Conservation (phyloP, 2,113 vertebrate species). For the Paratilapia polleni region DNA sequence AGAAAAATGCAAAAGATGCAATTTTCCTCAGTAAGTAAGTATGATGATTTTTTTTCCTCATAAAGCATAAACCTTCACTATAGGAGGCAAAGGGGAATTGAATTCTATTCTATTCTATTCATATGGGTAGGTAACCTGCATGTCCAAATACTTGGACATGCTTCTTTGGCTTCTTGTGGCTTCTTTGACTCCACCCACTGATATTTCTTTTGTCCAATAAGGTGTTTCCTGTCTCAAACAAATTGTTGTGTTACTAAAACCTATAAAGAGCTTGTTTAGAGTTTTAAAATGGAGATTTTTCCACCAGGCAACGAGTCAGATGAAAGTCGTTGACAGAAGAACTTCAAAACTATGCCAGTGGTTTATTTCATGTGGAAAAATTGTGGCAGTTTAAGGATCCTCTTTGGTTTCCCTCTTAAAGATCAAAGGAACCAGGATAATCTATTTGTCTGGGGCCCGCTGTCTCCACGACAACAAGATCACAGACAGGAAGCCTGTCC, state of each 20-base stretch:
- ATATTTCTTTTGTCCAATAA: constrained; percentile 6
- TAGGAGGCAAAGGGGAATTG: too few species aligned
- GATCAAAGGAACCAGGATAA: constrained; percentile 66
- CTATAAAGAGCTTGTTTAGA: constrained; percentile 22
- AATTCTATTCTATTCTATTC: background rate
- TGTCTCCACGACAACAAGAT: constrained; percentile 73
- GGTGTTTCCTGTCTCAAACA: constrained; percentile 38
- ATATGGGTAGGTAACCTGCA: background rate
- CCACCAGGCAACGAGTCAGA: constrained; percentile 18
- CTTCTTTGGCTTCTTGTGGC: background rate
- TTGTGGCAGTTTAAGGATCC: constrained; percentile 58
- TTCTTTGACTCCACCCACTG: background rate
- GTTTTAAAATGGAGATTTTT: constrained; percentile 40
- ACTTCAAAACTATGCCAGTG: constrained; percentile 56
- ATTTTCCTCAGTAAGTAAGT: too few species aligned
- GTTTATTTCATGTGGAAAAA: constrained; percentile 69
- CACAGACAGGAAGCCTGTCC: constrained; percentile 69
- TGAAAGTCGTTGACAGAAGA: constrained; percentile 52
- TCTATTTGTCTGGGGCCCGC: constrained; percentile 55
- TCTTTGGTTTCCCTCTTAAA: constrained; percentile 66
- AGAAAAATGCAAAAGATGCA: background rate
- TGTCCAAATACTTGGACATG: background rate
- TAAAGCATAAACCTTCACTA: too few species aligned
- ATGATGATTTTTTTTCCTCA: too few species aligned
- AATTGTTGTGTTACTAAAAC: constrained; percentile 19